Conservation (phyloP, 1,140 invertebrate species). For the Drosophila lacteicornis region DNA sequence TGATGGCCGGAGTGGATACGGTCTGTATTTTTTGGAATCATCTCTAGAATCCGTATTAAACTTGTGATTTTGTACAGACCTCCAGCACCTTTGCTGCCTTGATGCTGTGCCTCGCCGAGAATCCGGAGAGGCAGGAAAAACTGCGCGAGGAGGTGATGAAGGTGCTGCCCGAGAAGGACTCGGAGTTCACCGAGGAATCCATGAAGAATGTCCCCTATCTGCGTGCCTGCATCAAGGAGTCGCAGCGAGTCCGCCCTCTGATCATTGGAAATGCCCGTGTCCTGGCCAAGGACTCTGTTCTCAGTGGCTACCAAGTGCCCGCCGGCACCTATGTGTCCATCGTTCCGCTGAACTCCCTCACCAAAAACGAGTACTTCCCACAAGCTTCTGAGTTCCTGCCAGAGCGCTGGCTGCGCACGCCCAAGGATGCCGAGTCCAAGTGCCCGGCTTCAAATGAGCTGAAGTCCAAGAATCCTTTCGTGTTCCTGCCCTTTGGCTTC, state of each 20-base stretch:
- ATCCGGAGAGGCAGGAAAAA: conserved; percentile 90
- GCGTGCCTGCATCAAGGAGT: conserved; percentile 89
- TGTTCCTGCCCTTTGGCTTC: conserved; percentile 88
- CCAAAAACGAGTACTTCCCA: conserved; percentile 85
- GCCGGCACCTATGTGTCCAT: conserved; percentile 87
- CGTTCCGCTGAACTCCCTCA: conserved; percentile 83
- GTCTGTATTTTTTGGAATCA: conserved; percentile 24
- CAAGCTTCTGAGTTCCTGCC: conserved; percentile 86
- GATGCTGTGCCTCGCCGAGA: conserved; percentile 87
- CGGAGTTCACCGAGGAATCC: conserved; percentile 86
- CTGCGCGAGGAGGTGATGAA: conserved; percentile 89
- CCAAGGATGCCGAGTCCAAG: conserved; percentile 9
- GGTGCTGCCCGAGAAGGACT: conserved; percentile 85
- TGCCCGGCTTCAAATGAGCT: conserved; percentile 58
- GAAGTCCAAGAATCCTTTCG: conserved; percentile 86
- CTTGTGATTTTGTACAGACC: conserved; percentile 34
- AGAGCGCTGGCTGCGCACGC: conserved; percentile 86
- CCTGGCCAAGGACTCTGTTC: conserved; percentile 86
- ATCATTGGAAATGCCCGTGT: conserved; percentile 85
- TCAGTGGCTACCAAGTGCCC: conserved; percentile 87
- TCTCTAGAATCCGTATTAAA: background rate
- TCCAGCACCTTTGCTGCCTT: conserved; percentile 44
- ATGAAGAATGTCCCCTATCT: conserved; percentile 87
- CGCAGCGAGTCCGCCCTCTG: conserved; percentile 86
- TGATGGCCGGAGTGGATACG: conserved; percentile 83